Percentiles rank a stretch among this genome's conserved stretches.
phyloP scores from a whole-genome alignment of 2,797 vertebrate genomes.

The Squalus acanthias region DNA sequence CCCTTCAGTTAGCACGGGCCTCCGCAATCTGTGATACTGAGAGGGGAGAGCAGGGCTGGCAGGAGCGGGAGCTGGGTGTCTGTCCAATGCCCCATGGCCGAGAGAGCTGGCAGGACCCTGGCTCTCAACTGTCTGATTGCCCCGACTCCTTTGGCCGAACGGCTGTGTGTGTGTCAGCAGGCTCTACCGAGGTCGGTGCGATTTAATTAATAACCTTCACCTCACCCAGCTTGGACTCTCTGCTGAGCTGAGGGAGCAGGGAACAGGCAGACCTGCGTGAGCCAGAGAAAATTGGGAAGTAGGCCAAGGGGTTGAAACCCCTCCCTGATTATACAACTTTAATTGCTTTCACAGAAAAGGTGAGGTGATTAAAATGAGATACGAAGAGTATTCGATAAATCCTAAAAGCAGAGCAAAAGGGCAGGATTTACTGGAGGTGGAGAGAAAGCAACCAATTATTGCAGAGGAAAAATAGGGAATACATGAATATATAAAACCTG shows the following conservation, averaged over 20 bases:
- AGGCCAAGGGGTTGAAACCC: neutral
- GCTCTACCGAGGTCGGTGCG: no score
- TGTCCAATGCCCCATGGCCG: neutral
- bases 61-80: neutral
- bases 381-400: neutral
- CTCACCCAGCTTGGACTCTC: neutral
- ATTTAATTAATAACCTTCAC: neutral
- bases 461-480: neutral
- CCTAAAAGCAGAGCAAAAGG: neutral
- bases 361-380: neutral
- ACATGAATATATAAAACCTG: neutral
- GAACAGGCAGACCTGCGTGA: neutral
- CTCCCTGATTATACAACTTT: neutral
- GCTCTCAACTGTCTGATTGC: no score
- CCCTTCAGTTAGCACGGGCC: no score
- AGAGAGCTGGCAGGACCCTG: neutral
- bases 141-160: no score
- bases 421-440: neutral
- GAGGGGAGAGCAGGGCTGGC: no score
- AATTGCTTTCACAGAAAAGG: neutral
- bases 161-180: no score
- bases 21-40: no score
- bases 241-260: neutral
- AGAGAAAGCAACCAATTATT: neutral
- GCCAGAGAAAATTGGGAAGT: neutral